Conservation (phyloP, 2,113 vertebrate species). For the Bos indicus region DNA sequence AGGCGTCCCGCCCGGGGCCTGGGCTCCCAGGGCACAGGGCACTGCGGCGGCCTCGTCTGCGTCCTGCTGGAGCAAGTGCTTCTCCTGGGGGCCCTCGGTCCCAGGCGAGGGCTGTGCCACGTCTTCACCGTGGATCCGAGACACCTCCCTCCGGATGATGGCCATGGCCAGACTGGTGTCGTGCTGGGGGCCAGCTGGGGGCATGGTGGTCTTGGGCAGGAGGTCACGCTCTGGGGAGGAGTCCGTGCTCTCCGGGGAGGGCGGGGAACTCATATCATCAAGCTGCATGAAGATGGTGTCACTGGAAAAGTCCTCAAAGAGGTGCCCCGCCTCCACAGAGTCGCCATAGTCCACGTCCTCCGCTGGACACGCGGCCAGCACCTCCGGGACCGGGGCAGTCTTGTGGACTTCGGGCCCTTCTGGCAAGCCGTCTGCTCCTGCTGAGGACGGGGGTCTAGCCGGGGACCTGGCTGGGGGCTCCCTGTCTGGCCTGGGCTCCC, state of each 20-base stretch:
- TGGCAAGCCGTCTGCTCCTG: accelerated
- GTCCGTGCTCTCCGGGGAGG: constrained; percentile 56
- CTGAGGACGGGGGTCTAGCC: accelerated
- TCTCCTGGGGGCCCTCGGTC: neutral
- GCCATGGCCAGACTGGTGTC: neutral
- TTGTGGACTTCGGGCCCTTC: accelerated
- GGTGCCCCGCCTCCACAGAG: constrained; percentile 51
- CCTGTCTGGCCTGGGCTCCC: neutral
- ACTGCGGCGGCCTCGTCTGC: accelerated
- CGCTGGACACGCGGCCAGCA: accelerated
- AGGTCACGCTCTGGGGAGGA: constrained; percentile 66
- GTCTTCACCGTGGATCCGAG: accelerated
- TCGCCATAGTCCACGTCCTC: constrained; percentile 69
- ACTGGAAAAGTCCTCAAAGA: constrained; percentile 57
- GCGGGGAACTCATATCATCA: constrained; percentile 65
- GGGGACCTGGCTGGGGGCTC: accelerated
- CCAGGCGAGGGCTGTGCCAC: accelerated
- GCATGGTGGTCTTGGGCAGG: accelerated
- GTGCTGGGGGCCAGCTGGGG: neutral
- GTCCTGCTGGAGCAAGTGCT: neutral
- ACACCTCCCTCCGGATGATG: neutral
- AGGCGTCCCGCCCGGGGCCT: accelerated
- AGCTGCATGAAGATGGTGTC: constrained; percentile 53
- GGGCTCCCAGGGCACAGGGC: constrained; percentile 24
- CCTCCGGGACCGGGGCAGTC: neutral